Evolutionary conservation across 2,888 invertebrate species (phyloP), one percentile per base, ranked within the genome.

Genomic region (Notocelia uddmanniana): DNA sequence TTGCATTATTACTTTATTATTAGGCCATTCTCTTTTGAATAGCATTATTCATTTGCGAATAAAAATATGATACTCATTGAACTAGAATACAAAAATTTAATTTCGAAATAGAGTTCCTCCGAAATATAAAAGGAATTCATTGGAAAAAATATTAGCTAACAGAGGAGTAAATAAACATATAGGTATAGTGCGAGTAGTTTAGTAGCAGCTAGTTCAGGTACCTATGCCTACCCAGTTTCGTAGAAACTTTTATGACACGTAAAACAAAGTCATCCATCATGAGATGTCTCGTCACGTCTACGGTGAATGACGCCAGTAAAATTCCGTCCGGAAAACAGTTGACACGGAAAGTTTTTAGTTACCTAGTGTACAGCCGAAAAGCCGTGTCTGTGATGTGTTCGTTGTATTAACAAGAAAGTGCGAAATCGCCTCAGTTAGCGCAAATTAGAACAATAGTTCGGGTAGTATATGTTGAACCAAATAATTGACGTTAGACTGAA

Each of bases 261-360:
- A 41, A 67, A 70, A 71, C 70, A 54, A 37, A 59, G 41, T 57
- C 55, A 68, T 72, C 72, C 60, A 50, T 72, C 72, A 62, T 50
- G 34, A 55, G 45, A 55, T 66, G 59, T 59, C 66, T 31, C 48
- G 67, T 62, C 67, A 62, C 68, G 72, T 62, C 67, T 50, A 34
- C 18, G 34, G 67, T 41, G 66, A 23, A 55, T 72, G 72, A 62
- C 68, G 52, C 21, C 19, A 34, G 15, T 59, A 72, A 71, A 66
- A 68, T 50, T 62, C 68, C 67, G 50, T 23, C 5, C 13, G 48
- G 52, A 68, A 62, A 72, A 67, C 59, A 71, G 54, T 54, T 19
- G 23, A 62, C 8, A n/a, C 45, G 60, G 37, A 62, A 37, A 26
- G 41, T n/a, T 59, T 58, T 26, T 41, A 41, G 48, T 31, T 11